These are phyloP conservation scores for Glaucomys volans DNA, from an alignment of 2,113 vertebrate species.

Conservation along the genomic window DNA sequence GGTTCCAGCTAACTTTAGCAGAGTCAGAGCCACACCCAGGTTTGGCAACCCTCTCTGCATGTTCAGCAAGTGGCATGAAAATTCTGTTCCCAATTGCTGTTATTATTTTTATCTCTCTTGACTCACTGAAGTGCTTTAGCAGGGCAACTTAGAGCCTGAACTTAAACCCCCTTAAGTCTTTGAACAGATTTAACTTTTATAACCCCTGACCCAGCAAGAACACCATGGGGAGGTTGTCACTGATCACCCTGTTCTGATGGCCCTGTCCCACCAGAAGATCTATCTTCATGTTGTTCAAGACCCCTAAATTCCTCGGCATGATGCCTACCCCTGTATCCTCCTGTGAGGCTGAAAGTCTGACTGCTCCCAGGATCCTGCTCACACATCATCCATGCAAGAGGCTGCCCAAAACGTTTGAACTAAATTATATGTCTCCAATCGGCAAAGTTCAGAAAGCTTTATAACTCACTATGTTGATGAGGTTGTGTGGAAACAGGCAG, in stretches of 20 bases:
- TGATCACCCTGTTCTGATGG: neutral
- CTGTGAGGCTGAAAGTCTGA: no score
- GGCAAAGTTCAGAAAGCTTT: neutral
- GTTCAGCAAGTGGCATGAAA: neutral
- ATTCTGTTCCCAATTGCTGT: neutral
- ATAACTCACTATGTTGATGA: neutral
- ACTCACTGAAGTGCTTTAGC: neutral
- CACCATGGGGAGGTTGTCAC: neutral
- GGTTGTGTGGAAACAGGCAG: neutral
- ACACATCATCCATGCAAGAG: neutral
- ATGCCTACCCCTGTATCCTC: fast-evolving
- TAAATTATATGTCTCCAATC: neutral
- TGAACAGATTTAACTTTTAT: neutral
- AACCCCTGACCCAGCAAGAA: neutral
- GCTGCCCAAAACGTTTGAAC: neutral
- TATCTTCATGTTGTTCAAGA: no score
- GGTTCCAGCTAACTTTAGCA: neutral
- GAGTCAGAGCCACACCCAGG: neutral
- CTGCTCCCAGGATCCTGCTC: fast-evolving
- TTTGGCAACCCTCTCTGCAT: neutral
- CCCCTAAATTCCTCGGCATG: neutral
- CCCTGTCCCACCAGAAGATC: neutral
- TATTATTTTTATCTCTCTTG: conserved; percentile 24
- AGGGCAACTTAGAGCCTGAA: neutral
- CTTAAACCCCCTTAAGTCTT: neutral